phyloP scores from a whole-genome alignment of 2,888 invertebrate species.

The Diaprepes abbreviatus region DNA sequence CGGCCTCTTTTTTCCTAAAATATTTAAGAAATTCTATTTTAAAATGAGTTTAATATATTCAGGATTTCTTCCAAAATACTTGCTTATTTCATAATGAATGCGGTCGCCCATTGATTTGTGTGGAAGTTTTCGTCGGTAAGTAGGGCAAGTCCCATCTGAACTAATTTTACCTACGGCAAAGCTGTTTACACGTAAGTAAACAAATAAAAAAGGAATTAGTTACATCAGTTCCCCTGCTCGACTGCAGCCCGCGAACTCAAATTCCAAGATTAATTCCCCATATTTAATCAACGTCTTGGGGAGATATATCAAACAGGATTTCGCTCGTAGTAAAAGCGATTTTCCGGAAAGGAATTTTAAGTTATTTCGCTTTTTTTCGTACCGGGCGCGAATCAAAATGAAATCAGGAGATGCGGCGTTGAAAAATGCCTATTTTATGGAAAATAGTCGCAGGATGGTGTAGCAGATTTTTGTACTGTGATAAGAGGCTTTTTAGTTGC shows the following conservation, averaged over 20 bases:
- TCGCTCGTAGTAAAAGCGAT: background rate
- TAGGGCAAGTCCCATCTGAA: too few relatives aligned
- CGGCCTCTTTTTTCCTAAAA: too few relatives aligned
- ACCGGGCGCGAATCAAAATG: slow-evolving; percentile 16
- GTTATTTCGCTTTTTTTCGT: slow-evolving; percentile 32
- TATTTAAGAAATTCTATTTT: too few relatives aligned
- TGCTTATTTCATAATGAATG: too few relatives aligned
- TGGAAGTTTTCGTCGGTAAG: too few relatives aligned
- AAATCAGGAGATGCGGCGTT: slow-evolving; percentile 11
- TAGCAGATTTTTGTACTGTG: background rate
- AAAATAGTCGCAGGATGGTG: slow-evolving; percentile 1
- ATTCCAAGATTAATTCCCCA: slow-evolving; percentile 21
- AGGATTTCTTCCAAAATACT: too few relatives aligned
- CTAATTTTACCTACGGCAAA: too few relatives aligned
- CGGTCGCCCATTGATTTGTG: too few relatives aligned
- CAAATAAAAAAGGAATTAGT: background rate
- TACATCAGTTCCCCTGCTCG: background rate
- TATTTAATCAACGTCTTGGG: slow-evolving; percentile 40
- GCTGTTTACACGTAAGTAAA: background rate
- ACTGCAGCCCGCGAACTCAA: background rate
- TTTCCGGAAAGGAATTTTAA: slow-evolving; percentile 27
- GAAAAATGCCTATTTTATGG: slow-evolving; percentile 18
- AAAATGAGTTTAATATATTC: too few relatives aligned
- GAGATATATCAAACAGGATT: slow-evolving; percentile 43
- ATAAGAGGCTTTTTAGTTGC: slow-evolving; percentile 2